These are phyloP conservation scores for Coreius guichenoti DNA, from an alignment of 2,797 vertebrate species.

Conservation along the genomic window DNA sequence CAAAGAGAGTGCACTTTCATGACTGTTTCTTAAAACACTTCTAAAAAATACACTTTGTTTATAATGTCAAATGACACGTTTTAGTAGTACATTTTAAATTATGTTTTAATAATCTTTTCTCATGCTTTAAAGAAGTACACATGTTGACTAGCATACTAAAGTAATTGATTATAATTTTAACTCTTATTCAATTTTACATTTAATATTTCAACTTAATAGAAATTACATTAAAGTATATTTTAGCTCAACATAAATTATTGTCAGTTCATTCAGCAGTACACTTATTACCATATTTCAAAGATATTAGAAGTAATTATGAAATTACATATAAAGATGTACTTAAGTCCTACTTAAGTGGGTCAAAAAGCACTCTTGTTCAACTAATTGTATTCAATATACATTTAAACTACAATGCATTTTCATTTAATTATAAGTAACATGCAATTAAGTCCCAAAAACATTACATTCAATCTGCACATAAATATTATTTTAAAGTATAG, in stretches of 20 bases:
- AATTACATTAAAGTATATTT: background rate
- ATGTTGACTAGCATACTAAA: background rate
- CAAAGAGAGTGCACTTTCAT: background rate
- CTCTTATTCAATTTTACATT: background rate
- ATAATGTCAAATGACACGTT: background rate
- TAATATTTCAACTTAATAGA: background rate
- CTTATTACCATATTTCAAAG: background rate
- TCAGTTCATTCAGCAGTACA: background rate
- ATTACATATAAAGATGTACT: background rate
- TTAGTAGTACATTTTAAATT: background rate
- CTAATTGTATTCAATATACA: background rate
- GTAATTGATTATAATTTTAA: background rate
- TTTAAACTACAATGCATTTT: background rate
- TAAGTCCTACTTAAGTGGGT: background rate
- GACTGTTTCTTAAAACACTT: background rate
- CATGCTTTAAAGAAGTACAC: background rate
- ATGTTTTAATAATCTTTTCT: background rate
- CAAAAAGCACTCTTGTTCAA: background rate
- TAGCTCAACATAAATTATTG: background rate
- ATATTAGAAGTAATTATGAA: background rate
- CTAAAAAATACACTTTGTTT: background rate
- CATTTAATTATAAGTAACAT: background rate
- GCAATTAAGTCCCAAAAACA: background rate
- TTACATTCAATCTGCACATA: background rate
- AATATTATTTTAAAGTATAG: background rate